Evolutionary conservation across 2,888 invertebrate genomes (phyloP).

Genomic region (Heliconius aoede): DNA sequence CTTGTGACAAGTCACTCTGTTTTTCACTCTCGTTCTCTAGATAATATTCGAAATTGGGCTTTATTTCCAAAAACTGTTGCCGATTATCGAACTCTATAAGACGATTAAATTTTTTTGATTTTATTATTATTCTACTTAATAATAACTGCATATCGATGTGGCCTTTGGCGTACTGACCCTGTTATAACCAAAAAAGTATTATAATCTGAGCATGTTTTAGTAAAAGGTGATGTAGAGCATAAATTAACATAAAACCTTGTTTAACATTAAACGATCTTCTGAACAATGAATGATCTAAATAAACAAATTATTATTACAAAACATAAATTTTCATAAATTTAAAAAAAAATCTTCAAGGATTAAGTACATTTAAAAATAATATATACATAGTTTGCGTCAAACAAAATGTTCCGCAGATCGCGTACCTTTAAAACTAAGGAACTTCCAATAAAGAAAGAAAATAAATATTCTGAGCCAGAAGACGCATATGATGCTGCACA

Average conservation of each 20-base stretch:
- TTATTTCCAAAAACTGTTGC: no score
- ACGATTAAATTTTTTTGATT: no score
- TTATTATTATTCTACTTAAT: background rate
- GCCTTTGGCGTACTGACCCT: background rate
- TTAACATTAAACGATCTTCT: background rate
- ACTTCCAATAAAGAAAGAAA: constrained; percentile 32
- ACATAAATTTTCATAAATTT: background rate
- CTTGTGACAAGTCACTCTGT: no score
- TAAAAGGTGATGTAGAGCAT: background rate
- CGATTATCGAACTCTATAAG: no score
- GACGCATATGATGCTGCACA: constrained; percentile 87
- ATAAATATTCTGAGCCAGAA: constrained; percentile 68
- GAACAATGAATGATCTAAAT: no score
- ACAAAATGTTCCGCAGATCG: constrained; percentile 54
- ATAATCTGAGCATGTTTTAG: background rate
- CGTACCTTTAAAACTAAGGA: constrained; percentile 53
- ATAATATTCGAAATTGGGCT: no score
- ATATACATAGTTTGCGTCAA: background rate
- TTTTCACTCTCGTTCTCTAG: no score
- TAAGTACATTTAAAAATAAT: background rate
- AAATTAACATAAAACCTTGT: background rate
- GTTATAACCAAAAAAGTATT: background rate
- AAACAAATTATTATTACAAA: background rate
- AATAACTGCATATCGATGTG: background rate
- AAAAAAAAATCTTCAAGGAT: no score